Conservation (phyloP, 2,113 vertebrate genomes). For the Sminthopsis crassicaudata region DNA sequence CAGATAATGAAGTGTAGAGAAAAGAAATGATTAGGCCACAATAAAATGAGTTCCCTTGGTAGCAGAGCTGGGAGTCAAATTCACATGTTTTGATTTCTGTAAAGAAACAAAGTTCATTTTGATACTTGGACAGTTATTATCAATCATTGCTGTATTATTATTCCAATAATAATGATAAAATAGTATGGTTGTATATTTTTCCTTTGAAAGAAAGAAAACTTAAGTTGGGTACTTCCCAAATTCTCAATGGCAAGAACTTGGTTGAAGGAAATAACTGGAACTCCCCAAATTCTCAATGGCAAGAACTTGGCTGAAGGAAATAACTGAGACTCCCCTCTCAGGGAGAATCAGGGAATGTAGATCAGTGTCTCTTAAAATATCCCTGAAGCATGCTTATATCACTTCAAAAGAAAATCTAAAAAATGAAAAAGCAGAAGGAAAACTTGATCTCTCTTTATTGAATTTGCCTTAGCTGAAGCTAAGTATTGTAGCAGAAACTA, state of each 20-base stretch:
- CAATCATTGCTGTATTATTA: not conserved
- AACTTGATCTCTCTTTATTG: not conserved
- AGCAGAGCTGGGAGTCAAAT: not conserved
- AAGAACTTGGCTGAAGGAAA: not conserved
- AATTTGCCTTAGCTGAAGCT: not conserved
- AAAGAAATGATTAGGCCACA: not conserved
- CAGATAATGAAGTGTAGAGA: not conserved
- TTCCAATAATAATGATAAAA: not conserved
- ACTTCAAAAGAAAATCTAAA: not conserved
- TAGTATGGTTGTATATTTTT: not conserved
- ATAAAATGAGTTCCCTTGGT: not conserved
- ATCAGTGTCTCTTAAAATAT: slow-evolving; percentile 28
- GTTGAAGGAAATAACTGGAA: not conserved
- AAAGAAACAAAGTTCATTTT: not conserved
- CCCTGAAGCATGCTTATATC: slow-evolving; percentile 1
- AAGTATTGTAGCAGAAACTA: not conserved
- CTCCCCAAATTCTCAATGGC: not conserved
- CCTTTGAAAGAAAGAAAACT: not conserved
- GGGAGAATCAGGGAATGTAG: not conserved
- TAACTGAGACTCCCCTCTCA: not conserved
- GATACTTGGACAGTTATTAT: not conserved
- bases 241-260: not conserved
- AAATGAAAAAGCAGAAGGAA: not conserved
- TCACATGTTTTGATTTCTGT: not conserved
- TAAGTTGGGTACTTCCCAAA: not conserved